These are phyloP conservation scores for Psettodes erumei DNA, from an alignment of 2,113 vertebrate genomes.

Conservation along the genomic window DNA sequence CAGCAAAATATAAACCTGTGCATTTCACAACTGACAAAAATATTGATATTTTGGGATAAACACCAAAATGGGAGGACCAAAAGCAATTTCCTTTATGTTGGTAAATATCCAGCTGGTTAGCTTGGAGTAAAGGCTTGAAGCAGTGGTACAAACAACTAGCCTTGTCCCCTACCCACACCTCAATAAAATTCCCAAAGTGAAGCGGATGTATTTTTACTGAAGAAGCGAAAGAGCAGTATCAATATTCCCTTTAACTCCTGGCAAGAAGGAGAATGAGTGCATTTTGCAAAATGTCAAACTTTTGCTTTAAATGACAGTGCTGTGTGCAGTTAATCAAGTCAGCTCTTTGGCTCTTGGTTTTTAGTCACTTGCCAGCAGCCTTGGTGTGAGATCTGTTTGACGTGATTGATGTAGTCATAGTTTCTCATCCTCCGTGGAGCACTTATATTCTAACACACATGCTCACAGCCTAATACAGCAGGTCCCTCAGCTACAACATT, in stretches of 20 bases:
- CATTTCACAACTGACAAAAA: neutral
- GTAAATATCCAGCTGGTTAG: neutral
- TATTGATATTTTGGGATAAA: neutral
- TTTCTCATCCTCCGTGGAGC: neutral
- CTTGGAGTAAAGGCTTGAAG: neutral
- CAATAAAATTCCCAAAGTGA: neutral
- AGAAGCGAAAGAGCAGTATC: neutral
- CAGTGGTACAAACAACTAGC: neutral
- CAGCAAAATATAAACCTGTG: neutral
- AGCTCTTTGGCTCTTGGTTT: neutral
- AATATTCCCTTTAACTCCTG: neutral
- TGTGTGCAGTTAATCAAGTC: neutral
- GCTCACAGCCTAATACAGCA: neutral
- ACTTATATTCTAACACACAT: neutral
- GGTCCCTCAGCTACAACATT: conserved; percentile 12
- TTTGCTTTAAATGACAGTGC: neutral
- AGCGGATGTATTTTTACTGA: neutral
- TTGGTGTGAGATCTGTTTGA: conserved; percentile 2
- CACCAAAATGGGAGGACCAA: neutral
- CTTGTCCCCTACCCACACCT: neutral
- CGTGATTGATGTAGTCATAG: neutral
- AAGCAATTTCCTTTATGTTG: neutral
- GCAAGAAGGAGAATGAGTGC: neutral
- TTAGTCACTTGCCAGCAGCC: neutral
- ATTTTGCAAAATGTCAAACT: neutral